phyloP scores from a whole-genome alignment of 30 jellyfish, hydroid and myxozoan species.

The Aurelia aurita region DNA sequence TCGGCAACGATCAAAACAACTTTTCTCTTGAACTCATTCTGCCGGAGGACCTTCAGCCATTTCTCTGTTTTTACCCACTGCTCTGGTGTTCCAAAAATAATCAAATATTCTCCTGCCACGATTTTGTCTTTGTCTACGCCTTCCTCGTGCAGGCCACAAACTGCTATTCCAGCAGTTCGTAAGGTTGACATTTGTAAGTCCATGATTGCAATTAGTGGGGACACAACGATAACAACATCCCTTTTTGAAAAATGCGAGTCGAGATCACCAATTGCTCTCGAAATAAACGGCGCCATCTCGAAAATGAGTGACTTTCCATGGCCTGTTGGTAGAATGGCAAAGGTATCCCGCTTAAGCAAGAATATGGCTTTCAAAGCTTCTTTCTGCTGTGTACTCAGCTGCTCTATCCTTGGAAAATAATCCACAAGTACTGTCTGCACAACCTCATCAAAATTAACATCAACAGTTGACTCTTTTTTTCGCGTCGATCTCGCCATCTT shows the following conservation, averaged over 20 bases:
- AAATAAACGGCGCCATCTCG: not conserved
- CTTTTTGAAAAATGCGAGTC: conserved; percentile 5
- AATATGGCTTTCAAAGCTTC: conserved; percentile 2
- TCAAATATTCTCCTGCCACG: conserved; percentile 5
- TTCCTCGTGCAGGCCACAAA: conserved; percentile 25
- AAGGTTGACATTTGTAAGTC: conserved; percentile 1
- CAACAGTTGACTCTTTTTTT: too few relatives aligned
- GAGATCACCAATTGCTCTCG: not conserved
- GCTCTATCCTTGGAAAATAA: not conserved
- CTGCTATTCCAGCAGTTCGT: conserved; percentile 6
- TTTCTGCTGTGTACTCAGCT: not conserved
- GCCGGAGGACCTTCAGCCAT: not conserved
- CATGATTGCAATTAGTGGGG: conserved; percentile 17
- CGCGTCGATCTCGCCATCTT: conserved; percentile 1
- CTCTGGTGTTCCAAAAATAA: conserved; percentile 23
- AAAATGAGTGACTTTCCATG: not conserved
- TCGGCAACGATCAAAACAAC: too few relatives aligned
- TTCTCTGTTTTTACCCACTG: conserved; percentile 10
- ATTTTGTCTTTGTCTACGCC: conserved; percentile 1
- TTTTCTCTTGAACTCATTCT: not conserved
- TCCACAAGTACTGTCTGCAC: not conserved
- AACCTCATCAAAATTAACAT: not conserved
- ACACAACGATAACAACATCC: conserved; percentile 9
- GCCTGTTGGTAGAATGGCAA: not conserved
- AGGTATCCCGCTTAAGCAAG: not conserved